Base-by-base conservation (phyloP, 2,888 invertebrate species). In the Isoperla grammatica region DNA sequence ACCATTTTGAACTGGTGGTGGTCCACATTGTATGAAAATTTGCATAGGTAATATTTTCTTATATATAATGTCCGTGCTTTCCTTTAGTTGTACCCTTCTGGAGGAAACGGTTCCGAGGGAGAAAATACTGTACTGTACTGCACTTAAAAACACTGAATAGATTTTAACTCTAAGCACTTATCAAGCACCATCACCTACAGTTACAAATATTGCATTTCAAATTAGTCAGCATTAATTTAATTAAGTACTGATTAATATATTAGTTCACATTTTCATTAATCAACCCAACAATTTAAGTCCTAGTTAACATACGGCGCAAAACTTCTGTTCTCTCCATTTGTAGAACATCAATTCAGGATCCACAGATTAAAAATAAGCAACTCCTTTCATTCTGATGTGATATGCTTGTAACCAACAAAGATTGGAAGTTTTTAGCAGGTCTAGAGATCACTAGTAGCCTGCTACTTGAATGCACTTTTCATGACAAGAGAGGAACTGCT, bases 381-480 rank as follows among this genome's bases (percentile, higher is more conserved):
- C 15, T 3, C n/a, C 15, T 12, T 40, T 40, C 40, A 40, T 40
- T 8, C 37, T 37, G 19, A 39, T 37, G 19, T 53, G 53, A 53
- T 53, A 53, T 53, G 53, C 53, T 50, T 50, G 19, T 45, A 19
- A 22, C 19, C 49, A 49, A 11, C 23, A 20, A 23, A 22, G 11
- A 45, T 23, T 22, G 29, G 29, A 29, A 29, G 4, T 29, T 29
- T 29, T 6, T 22, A 29, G 5, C 22, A 17, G 39, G 53, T 37
- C 40, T 15, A 37, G 17, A 57, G 58, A 53, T 58, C 50, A 40
- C 58, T 59, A 1, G 40, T 61, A 11, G 88, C 91, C 78, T 95
- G 94, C 95, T 95, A 95, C 78, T 91, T 91, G 78, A 95, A 95
- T 78, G 92, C 90, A 66, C 85, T 86, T 74, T 90, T 87, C 94